A percentile compares a stretch with the other conserved stretches of the same genome.
Evolutionary conservation across 2,113 vertebrate species (phyloP).

Genomic region (Pelodiscus sinensis): DNA sequence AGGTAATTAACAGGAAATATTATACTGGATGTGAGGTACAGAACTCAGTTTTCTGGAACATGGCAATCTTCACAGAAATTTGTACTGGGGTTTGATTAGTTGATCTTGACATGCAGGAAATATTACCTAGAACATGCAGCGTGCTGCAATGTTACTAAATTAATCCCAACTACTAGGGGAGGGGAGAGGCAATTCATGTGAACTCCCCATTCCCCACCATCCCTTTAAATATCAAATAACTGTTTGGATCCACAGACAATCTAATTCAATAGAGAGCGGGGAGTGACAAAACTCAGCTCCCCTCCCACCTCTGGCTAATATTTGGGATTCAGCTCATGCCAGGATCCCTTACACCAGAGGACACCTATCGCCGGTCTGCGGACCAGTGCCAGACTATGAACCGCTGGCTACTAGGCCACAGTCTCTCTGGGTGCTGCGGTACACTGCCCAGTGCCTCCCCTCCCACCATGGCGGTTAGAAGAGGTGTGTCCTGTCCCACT

Average conservation of each 20-base stretch:
- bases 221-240: background rate
- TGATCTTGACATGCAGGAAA: background rate
- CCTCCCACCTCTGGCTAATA: background rate
- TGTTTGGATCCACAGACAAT: background rate
- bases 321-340: background rate
- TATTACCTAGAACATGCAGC: background rate
- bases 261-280: background rate
- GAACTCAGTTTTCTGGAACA: background rate
- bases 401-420: too few species aligned
- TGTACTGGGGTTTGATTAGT: background rate
- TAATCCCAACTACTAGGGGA: background rate
- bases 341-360: background rate
- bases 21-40: background rate
- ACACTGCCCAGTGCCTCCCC: too few species aligned
- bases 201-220: background rate
- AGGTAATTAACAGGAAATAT: background rate
- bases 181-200: background rate
- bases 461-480: too few species aligned
- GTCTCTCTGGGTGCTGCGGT: too few species aligned
- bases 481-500: too few species aligned
- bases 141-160: background rate
- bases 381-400: too few species aligned
- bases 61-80: background rate
- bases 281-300: background rate
- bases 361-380: too few species aligned